Evolutionary conservation across 2,888 invertebrate species (phyloP).

Genomic region (Achlya flavicornis): DNA sequence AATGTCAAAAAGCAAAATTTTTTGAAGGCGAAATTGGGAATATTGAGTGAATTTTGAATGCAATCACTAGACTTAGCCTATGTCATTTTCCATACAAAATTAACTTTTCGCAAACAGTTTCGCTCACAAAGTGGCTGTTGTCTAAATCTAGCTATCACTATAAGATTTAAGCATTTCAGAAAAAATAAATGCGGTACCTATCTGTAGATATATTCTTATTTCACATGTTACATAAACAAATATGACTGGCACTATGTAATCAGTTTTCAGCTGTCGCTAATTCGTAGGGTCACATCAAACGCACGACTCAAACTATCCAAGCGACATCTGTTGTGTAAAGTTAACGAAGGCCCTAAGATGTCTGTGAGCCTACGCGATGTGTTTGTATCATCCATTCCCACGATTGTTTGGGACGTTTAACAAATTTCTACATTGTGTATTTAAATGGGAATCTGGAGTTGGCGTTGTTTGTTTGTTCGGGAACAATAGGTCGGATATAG

Average conservation of each 20-base stretch:
- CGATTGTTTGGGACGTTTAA: constrained; percentile 2
- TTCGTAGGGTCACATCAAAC: not conserved
- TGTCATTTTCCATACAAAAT: no score
- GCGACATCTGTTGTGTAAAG: constrained; percentile 6
- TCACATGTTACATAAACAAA: no score
- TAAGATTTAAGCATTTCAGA: no score
- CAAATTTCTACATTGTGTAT: constrained; percentile 6
- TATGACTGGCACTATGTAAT: not conserved
- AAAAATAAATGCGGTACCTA: no score
- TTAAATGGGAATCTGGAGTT: constrained; percentile 5
- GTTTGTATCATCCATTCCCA: not conserved
- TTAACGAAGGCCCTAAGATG: not conserved
- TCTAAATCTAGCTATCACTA: no score
- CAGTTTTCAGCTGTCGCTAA: not conserved
- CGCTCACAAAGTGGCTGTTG: no score
- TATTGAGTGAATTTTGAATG: no score
- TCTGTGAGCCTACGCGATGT: not conserved
- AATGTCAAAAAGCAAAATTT: no score
- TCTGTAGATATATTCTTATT: no score
- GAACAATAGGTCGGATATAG: not conserved
- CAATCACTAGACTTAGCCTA: no score
- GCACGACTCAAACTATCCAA: constrained; percentile 5
- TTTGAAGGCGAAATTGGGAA: no score
- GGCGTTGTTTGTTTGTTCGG: constrained; percentile 4
- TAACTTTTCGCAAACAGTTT: no score